A percentile compares a stretch with the other conserved stretches of the same genome.
Evolutionary conservation across 2,113 vertebrate species (phyloP).

Genomic region (Nicator chloris): DNA sequence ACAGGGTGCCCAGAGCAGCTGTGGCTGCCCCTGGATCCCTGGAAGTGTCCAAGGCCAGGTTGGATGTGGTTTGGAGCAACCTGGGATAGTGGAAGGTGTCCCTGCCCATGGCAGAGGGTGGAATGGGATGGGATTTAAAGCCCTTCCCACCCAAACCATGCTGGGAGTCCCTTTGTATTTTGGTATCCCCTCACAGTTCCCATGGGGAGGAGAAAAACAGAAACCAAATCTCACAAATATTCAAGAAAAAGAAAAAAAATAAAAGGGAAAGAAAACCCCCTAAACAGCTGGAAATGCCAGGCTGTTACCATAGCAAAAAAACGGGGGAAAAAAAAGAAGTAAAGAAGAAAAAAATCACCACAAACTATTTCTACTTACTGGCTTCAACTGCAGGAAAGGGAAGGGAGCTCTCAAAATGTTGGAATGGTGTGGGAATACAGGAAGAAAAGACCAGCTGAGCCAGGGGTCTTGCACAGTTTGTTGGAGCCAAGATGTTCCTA

Average conservation of each 20-base stretch:
- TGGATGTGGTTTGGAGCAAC: neutral
- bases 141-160: neutral
- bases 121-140: fast-evolving
- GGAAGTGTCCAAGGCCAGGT: neutral
- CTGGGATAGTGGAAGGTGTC: neutral
- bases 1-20: neutral
- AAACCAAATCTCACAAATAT: neutral
- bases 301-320: neutral
- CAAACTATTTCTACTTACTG: neutral
- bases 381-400: neutral
- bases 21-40: neutral
- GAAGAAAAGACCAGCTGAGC: fast-evolving
- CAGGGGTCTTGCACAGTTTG: neutral
- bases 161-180: neutral
- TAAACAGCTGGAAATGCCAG: fast-evolving
- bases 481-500: neutral
- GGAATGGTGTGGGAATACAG: neutral
- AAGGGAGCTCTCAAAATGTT: neutral
- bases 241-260: fast-evolving
- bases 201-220: neutral
- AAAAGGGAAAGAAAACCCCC: fast-evolving
- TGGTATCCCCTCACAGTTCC: neutral
- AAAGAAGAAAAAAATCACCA: fast-evolving
- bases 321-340: fast-evolving
- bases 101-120: neutral